phyloP scores from a whole-genome alignment of 2,113 vertebrate species.

The Acrocephalus kingi region DNA sequence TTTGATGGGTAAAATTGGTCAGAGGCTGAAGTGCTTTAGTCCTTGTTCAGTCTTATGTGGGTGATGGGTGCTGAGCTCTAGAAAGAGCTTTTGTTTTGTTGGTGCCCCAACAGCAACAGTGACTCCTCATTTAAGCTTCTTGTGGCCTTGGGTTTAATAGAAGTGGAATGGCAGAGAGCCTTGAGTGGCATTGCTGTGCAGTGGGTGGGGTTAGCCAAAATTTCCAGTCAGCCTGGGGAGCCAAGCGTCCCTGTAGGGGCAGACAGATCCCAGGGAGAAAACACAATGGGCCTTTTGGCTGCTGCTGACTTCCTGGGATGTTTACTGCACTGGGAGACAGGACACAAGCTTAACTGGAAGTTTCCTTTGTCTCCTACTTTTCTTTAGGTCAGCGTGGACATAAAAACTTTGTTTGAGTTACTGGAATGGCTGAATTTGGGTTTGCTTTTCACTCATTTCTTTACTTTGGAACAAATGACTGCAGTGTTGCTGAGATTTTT shows the following conservation, averaged over 20 bases:
- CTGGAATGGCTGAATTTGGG: neutral
- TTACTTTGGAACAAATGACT: neutral
- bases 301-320: neutral
- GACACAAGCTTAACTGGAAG: neutral
- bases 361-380: neutral
- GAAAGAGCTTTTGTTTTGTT: neutral
- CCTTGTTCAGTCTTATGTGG: neutral
- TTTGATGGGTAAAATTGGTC: neutral
- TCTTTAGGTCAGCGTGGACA: neutral
- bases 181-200: neutral
- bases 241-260: neutral
- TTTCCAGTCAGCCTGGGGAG: neutral
- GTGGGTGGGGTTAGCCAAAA: neutral
- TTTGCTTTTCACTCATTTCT: neutral
- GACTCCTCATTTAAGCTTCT: neutral
- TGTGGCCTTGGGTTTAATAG: neutral
- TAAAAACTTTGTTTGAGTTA: constrained; percentile 1
- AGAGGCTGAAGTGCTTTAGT: neutral
- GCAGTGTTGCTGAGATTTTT: neutral
- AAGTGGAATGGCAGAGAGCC: neutral
- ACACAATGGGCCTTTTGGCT: neutral
- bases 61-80: neutral
- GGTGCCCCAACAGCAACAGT: neutral
- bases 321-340: neutral
- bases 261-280: neutral